Conservation (phyloP, 2,888 invertebrate species). For the Tetranychus truncatus region DNA sequence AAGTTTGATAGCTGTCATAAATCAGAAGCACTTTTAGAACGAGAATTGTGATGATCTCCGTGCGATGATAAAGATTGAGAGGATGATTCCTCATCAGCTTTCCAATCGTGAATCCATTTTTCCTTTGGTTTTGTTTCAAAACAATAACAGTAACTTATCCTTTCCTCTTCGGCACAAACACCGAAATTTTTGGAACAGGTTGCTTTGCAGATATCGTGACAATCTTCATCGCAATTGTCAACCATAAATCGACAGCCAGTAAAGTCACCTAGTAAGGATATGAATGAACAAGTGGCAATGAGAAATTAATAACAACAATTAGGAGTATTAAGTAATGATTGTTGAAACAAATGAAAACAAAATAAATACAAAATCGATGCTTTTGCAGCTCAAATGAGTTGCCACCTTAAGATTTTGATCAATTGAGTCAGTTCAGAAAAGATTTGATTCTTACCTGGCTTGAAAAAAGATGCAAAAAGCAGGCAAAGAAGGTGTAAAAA, state of each 20-base stretch:
- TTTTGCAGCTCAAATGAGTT: too few relatives aligned
- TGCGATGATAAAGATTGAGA: background rate
- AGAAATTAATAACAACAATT: too few relatives aligned
- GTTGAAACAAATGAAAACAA: background rate
- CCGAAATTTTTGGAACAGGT: background rate
- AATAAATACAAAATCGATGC: background rate
- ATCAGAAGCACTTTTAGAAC: background rate
- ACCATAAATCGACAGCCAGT: background rate
- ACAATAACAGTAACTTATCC: background rate
- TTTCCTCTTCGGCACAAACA: background rate
- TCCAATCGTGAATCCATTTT: background rate
- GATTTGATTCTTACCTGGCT: background rate
- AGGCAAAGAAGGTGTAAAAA: background rate
- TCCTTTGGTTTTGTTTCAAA: background rate
- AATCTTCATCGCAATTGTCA: background rate
- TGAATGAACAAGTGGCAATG: too few relatives aligned
- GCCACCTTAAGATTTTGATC: too few relatives aligned
- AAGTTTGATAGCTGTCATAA: background rate
- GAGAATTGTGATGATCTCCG: background rate
- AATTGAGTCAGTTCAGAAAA: background rate
- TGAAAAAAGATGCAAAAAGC: background rate
- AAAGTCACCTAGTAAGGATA: background rate
- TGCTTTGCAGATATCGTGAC: background rate
- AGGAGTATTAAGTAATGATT: too few relatives aligned
- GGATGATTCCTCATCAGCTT: background rate